A percentile compares a stretch with the other conserved stretches of the same genome.
Conservation (phyloP, 2,113 vertebrate species). For the Sisor rabdophorus region DNA sequence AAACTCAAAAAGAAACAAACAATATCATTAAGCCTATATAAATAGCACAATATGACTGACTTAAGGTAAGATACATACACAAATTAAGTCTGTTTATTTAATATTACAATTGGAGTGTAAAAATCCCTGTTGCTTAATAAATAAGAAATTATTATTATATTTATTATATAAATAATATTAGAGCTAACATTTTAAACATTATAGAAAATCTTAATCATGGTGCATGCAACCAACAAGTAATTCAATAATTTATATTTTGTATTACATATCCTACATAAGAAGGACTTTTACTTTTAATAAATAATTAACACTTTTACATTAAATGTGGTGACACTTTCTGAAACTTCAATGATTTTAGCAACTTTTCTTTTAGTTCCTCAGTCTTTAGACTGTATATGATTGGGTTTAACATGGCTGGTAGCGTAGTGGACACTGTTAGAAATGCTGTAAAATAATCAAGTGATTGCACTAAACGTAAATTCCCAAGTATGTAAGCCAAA, state of each 20-base stretch:
- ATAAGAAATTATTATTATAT: not conserved
- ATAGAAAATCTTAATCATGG: not conserved
- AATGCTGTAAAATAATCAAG: slow-evolving; percentile 44
- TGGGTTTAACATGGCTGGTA: slow-evolving; percentile 54
- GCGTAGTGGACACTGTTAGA: slow-evolving; percentile 43
- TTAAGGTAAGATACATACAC: too few species aligned
- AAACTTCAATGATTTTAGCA: slow-evolving; percentile 33
- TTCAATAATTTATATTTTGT: not conserved
- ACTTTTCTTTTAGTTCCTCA: slow-evolving; percentile 48
- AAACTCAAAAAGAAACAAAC: too few species aligned
- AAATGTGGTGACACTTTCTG: slow-evolving; percentile 39
- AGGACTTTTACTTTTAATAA: too few species aligned
- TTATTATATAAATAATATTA: not conserved
- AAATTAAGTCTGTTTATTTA: too few species aligned
- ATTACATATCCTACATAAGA: too few species aligned
- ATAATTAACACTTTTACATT: not conserved
- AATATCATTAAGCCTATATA: too few species aligned
- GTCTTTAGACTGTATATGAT: slow-evolving; percentile 57
- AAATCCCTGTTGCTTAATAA: not conserved
- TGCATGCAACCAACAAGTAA: not conserved
- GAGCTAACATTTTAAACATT: not conserved
- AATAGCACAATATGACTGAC: too few species aligned
- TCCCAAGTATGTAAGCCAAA: slow-evolving; percentile 47
- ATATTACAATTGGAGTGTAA: too few species aligned
- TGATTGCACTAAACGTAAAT: slow-evolving; percentile 26